Base-by-base conservation (phyloP, 2,888 invertebrate species). In the Lepetodrilus schrolli region DNA sequence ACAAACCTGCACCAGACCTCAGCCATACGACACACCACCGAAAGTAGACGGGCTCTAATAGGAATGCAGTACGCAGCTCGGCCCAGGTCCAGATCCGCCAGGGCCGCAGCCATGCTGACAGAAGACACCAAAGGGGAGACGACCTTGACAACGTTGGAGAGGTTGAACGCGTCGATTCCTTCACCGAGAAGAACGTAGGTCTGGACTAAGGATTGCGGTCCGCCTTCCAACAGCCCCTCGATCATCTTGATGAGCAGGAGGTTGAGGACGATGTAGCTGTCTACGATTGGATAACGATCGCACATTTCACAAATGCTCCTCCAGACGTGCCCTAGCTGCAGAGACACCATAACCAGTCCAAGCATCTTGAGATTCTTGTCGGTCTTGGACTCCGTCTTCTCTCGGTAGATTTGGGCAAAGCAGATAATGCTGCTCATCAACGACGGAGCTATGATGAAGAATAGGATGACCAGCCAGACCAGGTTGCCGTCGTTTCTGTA, bases 151-250 rank as follows among this genome's bases (percentile, higher is more conserved):
- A 68, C 21, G 30, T 20, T 47, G n/a, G 17, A 21, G n/a, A 68
- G 47, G 7, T 43, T 23, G 8, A 68, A 20, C 17, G 23, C 13
- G 4, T 21, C 26, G 1, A 47, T 30, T 1, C 21, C 47, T 23
- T 23, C 23, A 2, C 34, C 30, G 4, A 68, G 13, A 5, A 68
- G 47, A 7, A 37, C 68, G 26, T 68, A 68, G 1, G 68, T 68
- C 26, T 68, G 68, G 21, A 68, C 26, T 21, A 68, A 47, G 20
- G 68, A 38, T 17, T 68, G 68, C 13, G 68, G 68, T 21, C 68
- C 68, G 43, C 68, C 68, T 68, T 68, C 68, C 1, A 68, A 30
- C 8, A 68, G 47, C 43, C 68, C 68, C 68, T 68, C 68, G 23
- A 68, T 43, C 68, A 68, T 68, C 43, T 68, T 26, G 26, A 68